Evolutionary conservation across 2,113 vertebrate genomes (phyloP), one percentile per base, ranked within the genome.

Genomic region (Corydoras sp.): DNA sequence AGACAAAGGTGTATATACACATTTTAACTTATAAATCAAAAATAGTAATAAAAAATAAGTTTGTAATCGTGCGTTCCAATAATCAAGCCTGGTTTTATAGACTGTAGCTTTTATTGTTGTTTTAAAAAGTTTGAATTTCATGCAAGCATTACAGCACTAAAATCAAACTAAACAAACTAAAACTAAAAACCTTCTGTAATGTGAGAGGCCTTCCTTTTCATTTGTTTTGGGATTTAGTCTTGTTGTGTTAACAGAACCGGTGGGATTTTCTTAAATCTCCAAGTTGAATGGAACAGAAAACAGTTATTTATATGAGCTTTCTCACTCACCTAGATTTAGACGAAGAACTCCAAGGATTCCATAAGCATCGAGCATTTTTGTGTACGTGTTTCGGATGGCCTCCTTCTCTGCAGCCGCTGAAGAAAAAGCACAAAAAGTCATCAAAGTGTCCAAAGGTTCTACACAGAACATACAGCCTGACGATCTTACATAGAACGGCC

Each of bases 291-390:
- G 4, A 62, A 9, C 31, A 8, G 3, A 59, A 4, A 32, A 35
- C 35, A 43, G 35, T 53, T 53, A 53, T 53, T 53, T 43, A 10
- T 43, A 43, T 8, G 35, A 4, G 4, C 4, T 43, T 43, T 7
- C 18, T n/a, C 55, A 89, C 94, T 94, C 86, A 99, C 97, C 96
- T 1, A 98, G 91, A 77, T 98, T 99, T 69, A 98, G 88, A 15
- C 95, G 91, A 65, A 99, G 88, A 67, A 99, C 95, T 5, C 97
- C 97, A 71, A 99, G 77, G 65, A 98, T 93, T 30, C 96, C 97
- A 77, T 99, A 98, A 0, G 95, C 94, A 82, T 99, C 97, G 79
- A 98, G 86, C 74, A 98, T 95, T 87, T 94, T 98, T 75, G 87
- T 87, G 73, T 97, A 99, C 0, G 88, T 87, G 62, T 81, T 88